Base-by-base conservation (phyloP, 2,113 vertebrate species). In the Aix galericulata region DNA sequence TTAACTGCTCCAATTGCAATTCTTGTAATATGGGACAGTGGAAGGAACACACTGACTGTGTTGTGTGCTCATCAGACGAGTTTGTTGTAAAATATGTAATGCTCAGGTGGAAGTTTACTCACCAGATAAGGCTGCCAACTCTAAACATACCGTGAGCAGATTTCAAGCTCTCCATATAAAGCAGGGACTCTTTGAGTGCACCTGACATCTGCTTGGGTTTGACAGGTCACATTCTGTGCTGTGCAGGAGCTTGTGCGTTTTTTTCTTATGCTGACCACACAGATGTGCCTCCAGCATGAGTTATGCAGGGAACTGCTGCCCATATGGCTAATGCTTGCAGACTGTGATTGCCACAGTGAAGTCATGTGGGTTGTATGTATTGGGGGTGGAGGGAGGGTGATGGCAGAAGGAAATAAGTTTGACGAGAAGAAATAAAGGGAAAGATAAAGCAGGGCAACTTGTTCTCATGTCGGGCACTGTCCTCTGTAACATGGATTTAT, bases 401-500 rank as follows among this genome's bases (percentile, higher is more conserved):
- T 25, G 68, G 75, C 58, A 80, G 14, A 53, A 62, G 38, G 53
- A 89, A 8, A 13, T 81, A 67, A 66, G 27, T 62, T 83, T 0
- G 0, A 12, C 44, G 48, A 67, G 69, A 93, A 83, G 60, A 91
- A 77, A 31, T 46, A 55, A 60, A 73, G 17, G 44, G 21, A 64
- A 63, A 55, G 44, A 26, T 62, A 55, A 82, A 81, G 44, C 44
- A 50, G 32, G 6, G 5, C 88, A 23, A 25, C 40, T 82, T 82
- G 53, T 84, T 93, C 31, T 85, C n/a, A 8, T 20, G 46, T 16
- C 42, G 20, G 40, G 67, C 40, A 16, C 22, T 56, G 34, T 76
- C 56, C 36, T 86, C 92, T 89, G 82, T 96, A 78, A 84, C 36
- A 7, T 18, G 2, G 75, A 32, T 90, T 86, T 91, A 25, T 94